Percentiles rank a stretch among this genome's conserved stretches.
Conservation (phyloP, 2,888 invertebrate species). For the Loripinus fragilis region DNA sequence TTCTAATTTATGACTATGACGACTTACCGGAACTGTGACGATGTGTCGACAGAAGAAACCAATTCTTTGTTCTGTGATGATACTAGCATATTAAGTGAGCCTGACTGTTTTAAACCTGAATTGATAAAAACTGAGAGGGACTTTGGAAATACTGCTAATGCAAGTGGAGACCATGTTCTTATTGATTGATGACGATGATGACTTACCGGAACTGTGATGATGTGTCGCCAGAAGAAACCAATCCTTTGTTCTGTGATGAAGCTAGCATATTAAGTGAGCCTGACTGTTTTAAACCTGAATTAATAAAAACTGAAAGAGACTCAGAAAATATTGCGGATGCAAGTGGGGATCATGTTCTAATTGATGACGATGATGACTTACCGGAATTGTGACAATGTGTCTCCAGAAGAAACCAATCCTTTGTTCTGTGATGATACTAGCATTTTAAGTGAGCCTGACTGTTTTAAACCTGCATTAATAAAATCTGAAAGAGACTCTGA, state of each 20-base stretch:
- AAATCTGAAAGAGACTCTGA: too few species aligned
- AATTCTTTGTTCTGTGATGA: not conserved
- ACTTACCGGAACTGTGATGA: slow-evolving; percentile 15
- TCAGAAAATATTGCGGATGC: not conserved
- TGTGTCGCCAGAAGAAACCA: not conserved
- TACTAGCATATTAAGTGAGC: not conserved
- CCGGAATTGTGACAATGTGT: slow-evolving; percentile 21
- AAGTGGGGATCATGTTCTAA: not conserved
- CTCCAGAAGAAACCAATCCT: too few species aligned
- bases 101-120: not conserved
- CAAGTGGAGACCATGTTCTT: slow-evolving; percentile 51
- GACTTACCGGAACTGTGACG: slow-evolving; percentile 16
- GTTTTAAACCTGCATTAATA: too few species aligned
- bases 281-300: not conserved
- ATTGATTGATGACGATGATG: slow-evolving; percentile 17
- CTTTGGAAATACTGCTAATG: not conserved
- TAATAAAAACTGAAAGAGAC: not conserved
- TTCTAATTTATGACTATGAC: slow-evolving; percentile 3
- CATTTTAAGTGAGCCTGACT: too few species aligned
- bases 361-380: slow-evolving; percentile 7
- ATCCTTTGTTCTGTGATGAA: not conserved
- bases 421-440: too few species aligned
- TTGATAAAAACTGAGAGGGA: not conserved
- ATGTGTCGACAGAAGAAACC: not conserved
- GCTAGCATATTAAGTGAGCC: not conserved